Percentiles rank a stretch among this genome's conserved stretches.
Conservation (phyloP, 1,140 invertebrate genomes). For the Diuraphis noxia region DNA sequence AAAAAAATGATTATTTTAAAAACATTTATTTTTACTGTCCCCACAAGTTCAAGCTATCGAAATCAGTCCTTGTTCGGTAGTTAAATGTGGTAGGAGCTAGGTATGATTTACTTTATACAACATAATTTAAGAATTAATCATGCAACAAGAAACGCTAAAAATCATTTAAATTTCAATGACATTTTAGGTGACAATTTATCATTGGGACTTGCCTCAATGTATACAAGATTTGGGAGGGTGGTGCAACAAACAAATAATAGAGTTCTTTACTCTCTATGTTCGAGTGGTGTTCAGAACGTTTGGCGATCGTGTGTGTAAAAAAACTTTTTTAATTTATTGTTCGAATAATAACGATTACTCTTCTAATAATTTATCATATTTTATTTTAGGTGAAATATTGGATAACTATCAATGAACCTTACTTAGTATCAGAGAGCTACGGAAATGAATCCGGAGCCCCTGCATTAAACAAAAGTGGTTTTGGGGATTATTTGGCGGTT, state of each 20-base stretch:
- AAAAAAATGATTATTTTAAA: too few species aligned
- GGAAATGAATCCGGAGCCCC: slow-evolving; percentile 58
- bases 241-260: slow-evolving; percentile 65
- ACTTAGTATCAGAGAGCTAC: slow-evolving; percentile 70
- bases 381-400: slow-evolving; percentile 63
- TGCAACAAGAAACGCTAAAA: neutral
- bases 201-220: slow-evolving; percentile 64
- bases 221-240: slow-evolving; percentile 68
- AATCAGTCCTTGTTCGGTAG: neutral
- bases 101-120: neutral
- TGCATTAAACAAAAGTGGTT: slow-evolving; percentile 63
- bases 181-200: slow-evolving; percentile 62
- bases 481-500: slow-evolving; percentile 65
- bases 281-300: slow-evolving; percentile 64
- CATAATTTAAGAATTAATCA: neutral
- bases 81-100: neutral
- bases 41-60: neutral
- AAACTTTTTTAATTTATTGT: neutral
- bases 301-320: slow-evolving; percentile 61
- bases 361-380: neutral
- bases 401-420: slow-evolving; percentile 76
- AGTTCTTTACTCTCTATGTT: slow-evolving; percentile 65
- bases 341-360: neutral
- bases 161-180: neutral
- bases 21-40: neutral